Base-by-base conservation (phyloP, 2,797 vertebrate species). In the Pangasius sanitwongsei region DNA sequence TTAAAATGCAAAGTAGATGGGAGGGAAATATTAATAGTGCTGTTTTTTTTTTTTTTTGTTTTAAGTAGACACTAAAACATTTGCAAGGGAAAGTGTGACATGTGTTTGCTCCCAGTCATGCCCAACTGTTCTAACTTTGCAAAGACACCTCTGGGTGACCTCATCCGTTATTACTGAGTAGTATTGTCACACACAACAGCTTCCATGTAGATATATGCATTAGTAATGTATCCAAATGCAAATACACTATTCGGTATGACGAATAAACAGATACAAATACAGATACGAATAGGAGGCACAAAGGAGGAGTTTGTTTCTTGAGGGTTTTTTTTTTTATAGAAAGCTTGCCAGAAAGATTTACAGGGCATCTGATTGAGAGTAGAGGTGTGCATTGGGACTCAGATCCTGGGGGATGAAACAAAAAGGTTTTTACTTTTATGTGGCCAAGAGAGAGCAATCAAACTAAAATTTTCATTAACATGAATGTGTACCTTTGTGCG, bases 1-100 rank as follows among this genome's bases (percentile, higher is more conserved):
- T 95, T 93, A 93, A 95, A 94, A 95, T 95, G 94, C 93, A 94
- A 94, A 94, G 90, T 89, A 86, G 89, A 90, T 85, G 86, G 88
- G 80, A 85, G 87, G 72, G 67, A 86, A 91, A 91, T 91, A 90
- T 89, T 91, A 94, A 93, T 92, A 90, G 91, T 90, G 89, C 81
- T 57, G 44, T 82, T 89, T 89, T 90, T 59, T 1, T 83, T 83
- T 13, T 20, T 69, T 84, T 84, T 50, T 13, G 69, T 92, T 91
- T 94, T 92, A 92, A 92, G 94, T 92, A 93, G 93, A 93, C 92
- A 92, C 92, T 87, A 90, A 87, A 91, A 92, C 89, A 93, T 93
- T 89, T 93, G 90, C 89, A 92, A 93, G 88, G 89, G 85, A 90
- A 92, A 93, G 87, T 89, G 87, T 87, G 57, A 91, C 92, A 91